Percentiles rank a stretch among this genome's conserved stretches.
These are phyloP conservation scores for Ischnus inquisitorius DNA, from an alignment of 2,888 invertebrate species.

Conservation along the genomic window DNA sequence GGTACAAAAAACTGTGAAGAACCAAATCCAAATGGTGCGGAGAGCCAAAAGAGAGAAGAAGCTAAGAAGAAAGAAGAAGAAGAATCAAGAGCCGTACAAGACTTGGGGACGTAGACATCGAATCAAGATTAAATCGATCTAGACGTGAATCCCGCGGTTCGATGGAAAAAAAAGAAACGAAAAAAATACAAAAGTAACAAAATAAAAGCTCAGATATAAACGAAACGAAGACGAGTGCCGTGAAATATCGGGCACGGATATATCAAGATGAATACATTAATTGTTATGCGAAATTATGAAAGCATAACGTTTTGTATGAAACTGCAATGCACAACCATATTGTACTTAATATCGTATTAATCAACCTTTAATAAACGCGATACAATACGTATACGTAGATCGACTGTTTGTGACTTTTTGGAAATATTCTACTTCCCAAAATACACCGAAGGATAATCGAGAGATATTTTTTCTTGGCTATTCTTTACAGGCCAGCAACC, in stretches of 20 bases:
- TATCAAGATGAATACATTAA: constrained; percentile 69
- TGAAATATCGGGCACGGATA: constrained; percentile 56
- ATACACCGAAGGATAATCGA: background rate
- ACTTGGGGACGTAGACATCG: constrained; percentile 67
- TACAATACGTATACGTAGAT: constrained; percentile 73
- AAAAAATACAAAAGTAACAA: constrained; percentile 36
- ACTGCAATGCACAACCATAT: constrained; percentile 84
- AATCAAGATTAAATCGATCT: constrained; percentile 71
- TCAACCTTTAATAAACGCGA: constrained; percentile 80
- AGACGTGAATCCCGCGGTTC: constrained; percentile 71
- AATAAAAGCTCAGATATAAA: constrained; percentile 57
- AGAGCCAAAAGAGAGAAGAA: constrained; percentile 52
- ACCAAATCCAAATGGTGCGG: constrained; percentile 15
- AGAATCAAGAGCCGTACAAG: constrained; percentile 47
- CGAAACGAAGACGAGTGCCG: constrained; percentile 67
- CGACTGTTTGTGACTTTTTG: background rate
- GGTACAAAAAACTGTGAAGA: constrained; percentile 94
- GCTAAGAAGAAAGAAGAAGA: constrained; percentile 58
- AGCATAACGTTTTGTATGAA: constrained; percentile 84
- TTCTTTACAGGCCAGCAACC: background rate
- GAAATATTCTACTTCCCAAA: background rate
- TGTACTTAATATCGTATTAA: constrained; percentile 81
- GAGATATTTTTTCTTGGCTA: background rate
- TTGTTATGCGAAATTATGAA: constrained; percentile 77
- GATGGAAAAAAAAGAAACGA: constrained; percentile 48